Evolutionary conservation across 2,113 vertebrate species (phyloP).

Genomic region (Lathamus discolor): DNA sequence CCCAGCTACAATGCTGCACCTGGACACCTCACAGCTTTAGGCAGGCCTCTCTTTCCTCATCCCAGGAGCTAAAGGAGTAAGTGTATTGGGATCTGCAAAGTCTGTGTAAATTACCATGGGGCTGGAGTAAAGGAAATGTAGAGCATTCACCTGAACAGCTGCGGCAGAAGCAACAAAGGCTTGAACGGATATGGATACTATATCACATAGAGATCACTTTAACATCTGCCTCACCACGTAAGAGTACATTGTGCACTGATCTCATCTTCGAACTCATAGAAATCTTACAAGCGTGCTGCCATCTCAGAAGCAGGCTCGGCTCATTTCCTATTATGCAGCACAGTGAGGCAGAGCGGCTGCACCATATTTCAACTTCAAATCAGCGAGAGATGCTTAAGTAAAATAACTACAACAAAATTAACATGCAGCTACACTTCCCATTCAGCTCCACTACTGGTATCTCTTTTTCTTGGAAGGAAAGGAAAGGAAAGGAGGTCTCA

Average conservation of each 20-base stretch:
- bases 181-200: background rate
- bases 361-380: background rate
- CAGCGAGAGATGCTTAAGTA: background rate
- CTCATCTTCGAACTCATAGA: background rate
- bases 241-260: background rate
- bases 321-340: background rate
- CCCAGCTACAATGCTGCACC: rapidly evolving
- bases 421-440: rapidly evolving
- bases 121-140: background rate
- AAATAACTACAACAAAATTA: background rate
- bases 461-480: background rate
- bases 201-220: background rate
- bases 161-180: background rate
- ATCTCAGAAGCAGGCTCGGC: background rate
- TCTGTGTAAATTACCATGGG: background rate
- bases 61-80: background rate
- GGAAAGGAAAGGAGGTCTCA: background rate
- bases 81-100: background rate
- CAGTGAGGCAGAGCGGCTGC: background rate
- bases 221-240: background rate
- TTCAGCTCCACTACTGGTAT: background rate
- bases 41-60: background rate
- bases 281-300: background rate
- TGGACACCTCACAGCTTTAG: background rate
- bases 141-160: background rate